Conservation (phyloP, 2,888 invertebrate genomes). For the Eurytoma adleriae region DNA sequence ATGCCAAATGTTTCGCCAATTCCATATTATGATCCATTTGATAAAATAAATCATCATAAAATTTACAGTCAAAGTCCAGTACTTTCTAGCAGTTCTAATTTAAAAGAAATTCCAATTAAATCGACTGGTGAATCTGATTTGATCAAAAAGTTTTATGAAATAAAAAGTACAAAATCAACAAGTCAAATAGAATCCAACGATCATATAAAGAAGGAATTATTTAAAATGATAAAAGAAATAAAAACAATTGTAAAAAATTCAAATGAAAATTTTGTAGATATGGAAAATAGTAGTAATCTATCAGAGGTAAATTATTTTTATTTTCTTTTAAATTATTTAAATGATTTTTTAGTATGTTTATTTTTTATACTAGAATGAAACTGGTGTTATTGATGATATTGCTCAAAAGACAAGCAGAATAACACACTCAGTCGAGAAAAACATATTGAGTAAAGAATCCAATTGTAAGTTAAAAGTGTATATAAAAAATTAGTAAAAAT, state of each 20-base stretch:
- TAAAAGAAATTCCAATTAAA: conserved; percentile 36
- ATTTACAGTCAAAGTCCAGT: conserved; percentile 54
- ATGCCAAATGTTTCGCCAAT: conserved; percentile 67
- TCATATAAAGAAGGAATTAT: too few species aligned
- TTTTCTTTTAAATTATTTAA: background rate
- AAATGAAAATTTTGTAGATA: conserved; percentile 65
- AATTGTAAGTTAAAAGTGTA: conserved; percentile 62
- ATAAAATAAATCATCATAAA: conserved; percentile 36
- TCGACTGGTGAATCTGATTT: conserved; percentile 60
- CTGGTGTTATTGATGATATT: conserved; percentile 61
- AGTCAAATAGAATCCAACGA: conserved; percentile 15
- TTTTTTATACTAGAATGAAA: conserved; percentile 58
- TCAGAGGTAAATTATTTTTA: conserved; percentile 64
- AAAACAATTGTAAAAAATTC: conserved; percentile 5
- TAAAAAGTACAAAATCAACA: conserved; percentile 58
- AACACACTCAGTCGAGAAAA: conserved; percentile 67
- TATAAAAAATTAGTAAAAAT: background rate
- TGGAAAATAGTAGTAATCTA: conserved; percentile 65
- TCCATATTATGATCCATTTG: conserved; percentile 56
- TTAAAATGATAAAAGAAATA: conserved; percentile 6
- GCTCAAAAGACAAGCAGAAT: conserved; percentile 65
- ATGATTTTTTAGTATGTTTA: background rate
- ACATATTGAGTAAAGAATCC: conserved; percentile 62
- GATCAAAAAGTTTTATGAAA: conserved; percentile 60
- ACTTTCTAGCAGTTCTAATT: conserved; percentile 53